phyloP scores from a whole-genome alignment of 2,888 invertebrate species.

The Drosophila greeni region DNA sequence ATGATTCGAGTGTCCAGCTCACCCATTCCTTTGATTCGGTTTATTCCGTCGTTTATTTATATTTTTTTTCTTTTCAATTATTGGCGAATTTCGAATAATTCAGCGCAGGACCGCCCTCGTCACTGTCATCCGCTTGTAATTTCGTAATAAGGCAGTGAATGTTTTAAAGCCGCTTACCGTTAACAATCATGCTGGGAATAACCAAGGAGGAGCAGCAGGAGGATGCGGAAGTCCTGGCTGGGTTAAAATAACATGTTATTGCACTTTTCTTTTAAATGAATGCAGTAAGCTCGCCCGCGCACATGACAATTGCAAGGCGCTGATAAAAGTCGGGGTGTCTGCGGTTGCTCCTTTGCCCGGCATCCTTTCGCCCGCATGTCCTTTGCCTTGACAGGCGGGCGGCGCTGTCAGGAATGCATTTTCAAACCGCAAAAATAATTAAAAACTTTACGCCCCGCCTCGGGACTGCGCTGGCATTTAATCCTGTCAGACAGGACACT shows the following conservation, averaged over 20 bases:
- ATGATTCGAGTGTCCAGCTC: constrained; percentile 6
- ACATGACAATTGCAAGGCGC: constrained; percentile 43
- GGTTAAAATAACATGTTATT: constrained; percentile 68
- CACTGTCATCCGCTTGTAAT: constrained; percentile 58
- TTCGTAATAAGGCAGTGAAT: constrained; percentile 63
- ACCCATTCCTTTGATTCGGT: neutral
- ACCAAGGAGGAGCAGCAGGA: neutral
- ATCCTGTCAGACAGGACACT: constrained; percentile 32
- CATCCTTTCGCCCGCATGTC: constrained; percentile 9
- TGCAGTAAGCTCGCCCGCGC: constrained; percentile 33
- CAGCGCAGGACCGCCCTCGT: constrained; percentile 48
- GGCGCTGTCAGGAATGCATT: constrained; percentile 49
- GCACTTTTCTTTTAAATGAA: constrained; percentile 64
- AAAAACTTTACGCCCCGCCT: constrained; percentile 59
- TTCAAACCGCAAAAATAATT: constrained; percentile 71
- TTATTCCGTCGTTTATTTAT: neutral
- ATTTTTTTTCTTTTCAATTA: constrained; percentile 52
- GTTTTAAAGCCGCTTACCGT: constrained; percentile 64
- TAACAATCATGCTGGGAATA: constrained; percentile 37
- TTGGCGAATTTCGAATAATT: constrained; percentile 45
- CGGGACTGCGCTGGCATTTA: constrained; percentile 23
- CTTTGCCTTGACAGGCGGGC: constrained; percentile 18
- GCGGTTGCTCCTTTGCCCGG: constrained; percentile 44
- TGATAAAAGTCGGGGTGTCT: constrained; percentile 62
- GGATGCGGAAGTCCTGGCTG: constrained; percentile 25